These are phyloP conservation scores for Chaenogobius annularis DNA, from an alignment of 2,113 vertebrate genomes.

Conservation along the genomic window DNA sequence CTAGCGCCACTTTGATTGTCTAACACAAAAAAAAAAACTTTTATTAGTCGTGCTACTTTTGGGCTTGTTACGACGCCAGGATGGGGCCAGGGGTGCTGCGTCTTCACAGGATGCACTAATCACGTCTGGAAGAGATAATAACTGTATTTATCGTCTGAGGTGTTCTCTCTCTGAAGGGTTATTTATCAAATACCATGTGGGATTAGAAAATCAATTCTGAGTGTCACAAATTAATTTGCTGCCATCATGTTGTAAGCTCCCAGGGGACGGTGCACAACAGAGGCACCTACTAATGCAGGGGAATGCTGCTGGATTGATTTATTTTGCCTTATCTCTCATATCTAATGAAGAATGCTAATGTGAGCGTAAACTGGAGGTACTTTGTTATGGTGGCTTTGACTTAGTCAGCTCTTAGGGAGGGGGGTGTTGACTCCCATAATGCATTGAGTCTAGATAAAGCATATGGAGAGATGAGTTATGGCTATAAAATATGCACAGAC, in stretches of 20 bases:
- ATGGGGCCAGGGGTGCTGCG: constrained; percentile 54
- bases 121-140: constrained; percentile 73
- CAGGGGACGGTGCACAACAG: constrained; percentile 46
- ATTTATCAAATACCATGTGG: constrained; percentile 75
- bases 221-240: constrained; percentile 79
- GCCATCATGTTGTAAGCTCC: constrained; percentile 65
- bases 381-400: constrained; percentile 28
- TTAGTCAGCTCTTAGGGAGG: constrained; percentile 32
- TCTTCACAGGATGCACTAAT: constrained; percentile 72
- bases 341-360: constrained; percentile 57
- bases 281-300: constrained; percentile 58
- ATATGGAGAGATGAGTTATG: constrained; percentile 32
- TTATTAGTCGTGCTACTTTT: constrained; percentile 40
- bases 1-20: constrained; percentile 15
- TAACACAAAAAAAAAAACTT: constrained; percentile 42
- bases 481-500: constrained; percentile 33
- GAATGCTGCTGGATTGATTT: constrained; percentile 63
- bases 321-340: constrained; percentile 54
- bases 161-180: constrained; percentile 71
- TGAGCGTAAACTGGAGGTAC: constrained; percentile 27
- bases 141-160: constrained; percentile 74
- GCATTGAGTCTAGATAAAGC: constrained; percentile 35
- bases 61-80: constrained; percentile 34
- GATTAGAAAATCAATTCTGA: constrained; percentile 73
- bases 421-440: constrained; percentile 22